Evolutionary conservation across 1,140 invertebrate genomes (phyloP).

Genomic region (Metaphire vulgaris): DNA sequence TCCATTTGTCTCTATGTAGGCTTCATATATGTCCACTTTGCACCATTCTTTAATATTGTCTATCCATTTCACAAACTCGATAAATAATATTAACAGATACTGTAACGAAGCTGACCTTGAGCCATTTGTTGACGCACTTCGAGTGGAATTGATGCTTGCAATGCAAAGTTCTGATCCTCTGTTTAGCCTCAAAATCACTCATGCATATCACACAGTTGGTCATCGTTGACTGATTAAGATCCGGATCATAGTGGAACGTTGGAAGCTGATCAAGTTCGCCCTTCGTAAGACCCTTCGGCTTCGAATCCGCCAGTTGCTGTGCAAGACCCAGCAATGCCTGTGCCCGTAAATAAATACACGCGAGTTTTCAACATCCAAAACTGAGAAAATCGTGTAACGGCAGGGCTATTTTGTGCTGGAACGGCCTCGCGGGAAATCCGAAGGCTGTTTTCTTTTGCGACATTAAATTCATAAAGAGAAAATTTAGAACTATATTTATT

Average conservation of each 20-base stretch:
- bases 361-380: not conserved
- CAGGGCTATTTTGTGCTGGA: too few relatives aligned
- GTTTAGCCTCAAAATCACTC: constrained; percentile 81
- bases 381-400: too few relatives aligned
- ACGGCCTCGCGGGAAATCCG: not conserved
- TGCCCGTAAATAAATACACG: not conserved
- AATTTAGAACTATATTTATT: not conserved
- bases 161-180: constrained; percentile 73
- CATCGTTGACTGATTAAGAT: not conserved
- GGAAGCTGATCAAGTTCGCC: constrained; percentile 8
- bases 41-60: too few relatives aligned
- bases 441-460: not conserved
- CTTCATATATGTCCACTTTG: too few relatives aligned
- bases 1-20: too few relatives aligned
- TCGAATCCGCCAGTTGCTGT: constrained; percentile 4
- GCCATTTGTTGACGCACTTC: constrained; percentile 88
- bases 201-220: constrained; percentile 75
- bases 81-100: not conserved
- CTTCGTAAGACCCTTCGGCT: constrained; percentile 15
- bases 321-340: constrained; percentile 14
- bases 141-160: constrained; percentile 87
- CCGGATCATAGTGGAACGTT: not conserved
- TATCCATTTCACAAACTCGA: too few relatives aligned
- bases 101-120: constrained; percentile 64
- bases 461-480: not conserved